Conservation (phyloP, 2,888 invertebrate genomes). For the Harpalus rubripes region DNA sequence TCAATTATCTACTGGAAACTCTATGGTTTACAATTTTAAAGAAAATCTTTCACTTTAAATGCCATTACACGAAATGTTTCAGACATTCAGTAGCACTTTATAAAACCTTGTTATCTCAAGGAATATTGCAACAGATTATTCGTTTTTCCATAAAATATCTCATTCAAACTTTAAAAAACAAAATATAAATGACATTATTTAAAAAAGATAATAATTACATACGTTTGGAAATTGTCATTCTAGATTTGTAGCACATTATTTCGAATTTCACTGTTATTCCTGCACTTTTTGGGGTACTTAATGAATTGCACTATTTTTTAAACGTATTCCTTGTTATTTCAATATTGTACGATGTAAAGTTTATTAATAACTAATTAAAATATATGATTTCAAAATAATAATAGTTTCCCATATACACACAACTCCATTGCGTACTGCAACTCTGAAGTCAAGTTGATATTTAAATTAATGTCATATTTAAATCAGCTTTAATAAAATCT, state of each 20-base stretch:
- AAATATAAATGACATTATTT: constrained; percentile 15
- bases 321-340: constrained; percentile 19
- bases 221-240: constrained; percentile 64
- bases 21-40: not conserved
- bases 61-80: constrained; percentile 45
- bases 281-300: constrained; percentile 29
- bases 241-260: constrained; percentile 57
- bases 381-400: constrained; percentile 71
- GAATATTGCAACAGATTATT: not conserved
- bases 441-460: constrained; percentile 79
- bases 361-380: constrained; percentile 67
- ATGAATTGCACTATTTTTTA: constrained; percentile 29
- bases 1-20: constrained; percentile 12
- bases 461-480: constrained; percentile 64
- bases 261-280: constrained; percentile 25
- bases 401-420: constrained; percentile 74
- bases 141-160: constrained; percentile 10
- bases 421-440: constrained; percentile 85
- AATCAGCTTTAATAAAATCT: constrained; percentile 60
- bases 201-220: constrained; percentile 59
- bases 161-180: constrained; percentile 10
- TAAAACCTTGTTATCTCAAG: not conserved
- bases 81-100: constrained; percentile 50
- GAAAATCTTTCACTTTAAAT: constrained; percentile 46
- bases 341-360: constrained; percentile 42